These are phyloP conservation scores for Caenorhabditis tropicalis DNA, from an alignment of 1,140 invertebrate species.

Conservation along the genomic window DNA sequence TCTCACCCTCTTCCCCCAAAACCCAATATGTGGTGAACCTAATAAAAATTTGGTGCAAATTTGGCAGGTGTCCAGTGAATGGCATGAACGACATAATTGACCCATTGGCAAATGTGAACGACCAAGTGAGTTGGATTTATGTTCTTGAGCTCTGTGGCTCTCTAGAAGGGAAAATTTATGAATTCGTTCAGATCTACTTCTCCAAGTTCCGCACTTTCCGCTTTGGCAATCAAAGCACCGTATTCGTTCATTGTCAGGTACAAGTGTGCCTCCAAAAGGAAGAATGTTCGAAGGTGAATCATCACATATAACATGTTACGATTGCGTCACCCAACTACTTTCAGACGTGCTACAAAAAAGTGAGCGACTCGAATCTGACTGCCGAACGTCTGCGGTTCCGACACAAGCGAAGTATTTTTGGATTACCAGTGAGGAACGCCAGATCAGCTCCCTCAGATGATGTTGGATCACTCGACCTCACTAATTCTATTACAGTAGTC, in stretches of 20 bases:
- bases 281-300: constrained; percentile 54
- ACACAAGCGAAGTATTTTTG: constrained; percentile 43
- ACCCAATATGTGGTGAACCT: constrained; percentile 29
- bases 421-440: background rate
- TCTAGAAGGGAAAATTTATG: background rate
- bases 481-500: background rate
- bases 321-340: background rate
- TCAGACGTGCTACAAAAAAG: constrained; percentile 57
- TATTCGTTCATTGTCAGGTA: constrained; percentile 61
- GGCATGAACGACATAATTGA: constrained; percentile 58
- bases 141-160: background rate
- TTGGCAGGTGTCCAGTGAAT: constrained; percentile 57
- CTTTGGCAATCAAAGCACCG: constrained; percentile 59
- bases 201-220: constrained; percentile 62
- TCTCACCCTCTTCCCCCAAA: background rate
- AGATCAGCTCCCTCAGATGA: background rate
- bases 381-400: constrained; percentile 56
- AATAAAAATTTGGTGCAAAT: constrained; percentile 46
- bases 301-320: constrained; percentile 9
- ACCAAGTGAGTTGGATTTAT: constrained; percentile 50
- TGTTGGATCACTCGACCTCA: background rate
- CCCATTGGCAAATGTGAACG: constrained; percentile 59
- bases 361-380: constrained; percentile 57
- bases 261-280: constrained; percentile 58
- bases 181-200: constrained; percentile 57